These are phyloP conservation scores for Phylloscopus trochilus DNA, from an alignment of 2,113 vertebrate species.

Conservation along the genomic window DNA sequence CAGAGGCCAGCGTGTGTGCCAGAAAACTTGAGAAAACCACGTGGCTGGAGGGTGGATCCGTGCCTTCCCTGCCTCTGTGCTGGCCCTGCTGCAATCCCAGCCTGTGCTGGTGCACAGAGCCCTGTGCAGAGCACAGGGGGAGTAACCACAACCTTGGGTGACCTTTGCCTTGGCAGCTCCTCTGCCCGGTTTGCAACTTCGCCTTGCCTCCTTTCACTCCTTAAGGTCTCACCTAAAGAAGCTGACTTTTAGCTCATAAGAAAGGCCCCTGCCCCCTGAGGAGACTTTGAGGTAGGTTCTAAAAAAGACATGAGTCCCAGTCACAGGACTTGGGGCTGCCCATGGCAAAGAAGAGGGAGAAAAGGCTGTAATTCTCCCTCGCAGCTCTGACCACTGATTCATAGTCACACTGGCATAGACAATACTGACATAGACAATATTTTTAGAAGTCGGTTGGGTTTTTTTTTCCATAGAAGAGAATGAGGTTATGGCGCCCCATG, in stretches of 20 bases:
- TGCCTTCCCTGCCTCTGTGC: not conserved
- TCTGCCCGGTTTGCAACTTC: not conserved
- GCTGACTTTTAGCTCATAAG: not conserved
- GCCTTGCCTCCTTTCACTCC: not conserved
- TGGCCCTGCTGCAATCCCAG: not conserved
- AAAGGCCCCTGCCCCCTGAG: not conserved
- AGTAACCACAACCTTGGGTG: conserved; percentile 28
- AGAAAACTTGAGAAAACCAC: not conserved
- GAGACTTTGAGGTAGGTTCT: conserved; percentile 4
- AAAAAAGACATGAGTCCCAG: not conserved
- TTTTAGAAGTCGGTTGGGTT: not conserved
- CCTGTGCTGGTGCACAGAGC: not conserved
- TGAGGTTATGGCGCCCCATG: not conserved
- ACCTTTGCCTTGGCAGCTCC: conserved; percentile 2
- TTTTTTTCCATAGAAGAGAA: conserved; percentile 19
- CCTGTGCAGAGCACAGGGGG: not conserved
- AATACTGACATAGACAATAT: conserved; percentile 32
- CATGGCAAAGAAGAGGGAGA: not conserved
- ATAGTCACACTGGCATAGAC: conserved; percentile 33
- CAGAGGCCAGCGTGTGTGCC: not conserved
- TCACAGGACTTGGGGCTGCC: not conserved
- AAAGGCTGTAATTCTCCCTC: not conserved
- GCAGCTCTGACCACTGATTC: conserved; percentile 34
- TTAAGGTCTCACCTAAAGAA: not conserved
- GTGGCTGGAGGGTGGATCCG: conserved; percentile 1